phyloP scores from a whole-genome alignment of 2,113 vertebrate genomes.

The Hippolais icterina region DNA sequence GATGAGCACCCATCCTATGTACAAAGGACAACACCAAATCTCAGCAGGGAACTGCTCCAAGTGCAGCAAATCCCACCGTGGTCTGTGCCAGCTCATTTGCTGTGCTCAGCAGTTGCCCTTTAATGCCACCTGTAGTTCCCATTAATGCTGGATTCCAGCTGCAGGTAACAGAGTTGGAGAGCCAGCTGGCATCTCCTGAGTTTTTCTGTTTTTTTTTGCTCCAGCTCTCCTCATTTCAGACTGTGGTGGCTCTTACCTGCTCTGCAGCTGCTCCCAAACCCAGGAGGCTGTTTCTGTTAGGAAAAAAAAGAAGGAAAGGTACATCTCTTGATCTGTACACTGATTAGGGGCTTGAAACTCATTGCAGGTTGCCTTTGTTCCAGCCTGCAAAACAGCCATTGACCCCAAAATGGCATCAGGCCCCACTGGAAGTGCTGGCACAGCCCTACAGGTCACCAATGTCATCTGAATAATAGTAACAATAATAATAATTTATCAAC shows the following conservation, averaged over 20 bases:
- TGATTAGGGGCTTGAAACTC: not conserved
- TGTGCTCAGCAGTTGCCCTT: accelerated
- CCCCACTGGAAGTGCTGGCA: not conserved
- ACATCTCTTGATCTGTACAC: not conserved
- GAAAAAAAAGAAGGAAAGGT: not conserved
- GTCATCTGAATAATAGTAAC: not conserved
- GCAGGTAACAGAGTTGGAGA: not conserved
- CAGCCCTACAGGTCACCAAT: not conserved
- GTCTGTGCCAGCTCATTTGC: not conserved
- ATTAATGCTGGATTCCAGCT: not conserved
- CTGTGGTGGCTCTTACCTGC: not conserved
- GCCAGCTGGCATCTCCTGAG: not conserved
- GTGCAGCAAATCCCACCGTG: accelerated
- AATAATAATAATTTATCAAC: not conserved
- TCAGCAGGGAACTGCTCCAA: not conserved
- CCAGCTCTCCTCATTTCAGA: not conserved
- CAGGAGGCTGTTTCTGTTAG: not conserved
- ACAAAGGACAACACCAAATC: accelerated
- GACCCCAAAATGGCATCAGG: not conserved
- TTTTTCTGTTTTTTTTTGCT: not conserved
- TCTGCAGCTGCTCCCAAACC: not conserved
- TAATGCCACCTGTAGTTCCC: not conserved
- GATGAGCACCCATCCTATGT: not conserved
- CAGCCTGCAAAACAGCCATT: not conserved
- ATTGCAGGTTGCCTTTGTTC: not conserved